A percentile compares a stretch with the other conserved stretches of the same genome.
Conservation (phyloP, 2,797 vertebrate species). For the Tympanoctomys barrerae region DNA sequence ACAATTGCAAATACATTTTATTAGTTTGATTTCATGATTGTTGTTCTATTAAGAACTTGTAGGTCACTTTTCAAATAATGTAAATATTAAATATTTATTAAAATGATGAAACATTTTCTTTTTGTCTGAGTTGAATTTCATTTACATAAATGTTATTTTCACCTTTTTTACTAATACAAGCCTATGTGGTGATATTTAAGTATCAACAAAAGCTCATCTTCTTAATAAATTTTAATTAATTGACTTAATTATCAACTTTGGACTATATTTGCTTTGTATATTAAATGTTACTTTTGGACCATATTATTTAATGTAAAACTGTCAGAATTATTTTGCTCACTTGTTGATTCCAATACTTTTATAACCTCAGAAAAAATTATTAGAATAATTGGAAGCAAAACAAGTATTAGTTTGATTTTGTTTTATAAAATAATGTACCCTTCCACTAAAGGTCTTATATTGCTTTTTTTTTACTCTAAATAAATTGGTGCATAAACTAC, state of each 20-base stretch:
- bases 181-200: slow-evolving; percentile 53
- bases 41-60: slow-evolving; percentile 56
- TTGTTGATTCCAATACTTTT: slow-evolving; percentile 43
- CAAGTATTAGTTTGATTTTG: slow-evolving; percentile 35
- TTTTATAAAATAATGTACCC: slow-evolving; percentile 8
- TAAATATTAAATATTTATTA: slow-evolving; percentile 75
- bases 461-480: background rate
- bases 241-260: slow-evolving; percentile 65
- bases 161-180: slow-evolving; percentile 37
- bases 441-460: slow-evolving; percentile 38
- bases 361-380: slow-evolving; percentile 35
- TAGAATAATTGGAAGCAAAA: slow-evolving; percentile 35
- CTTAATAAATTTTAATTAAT: slow-evolving; percentile 63
- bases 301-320: slow-evolving; percentile 40
- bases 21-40: slow-evolving; percentile 44
- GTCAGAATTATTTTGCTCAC: slow-evolving; percentile 53
- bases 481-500: background rate
- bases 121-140: slow-evolving; percentile 79
- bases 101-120: slow-evolving; percentile 78
- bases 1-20: slow-evolving; percentile 65
- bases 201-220: slow-evolving; percentile 62
- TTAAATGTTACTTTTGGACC: slow-evolving; percentile 61
- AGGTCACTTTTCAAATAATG: slow-evolving; percentile 54
- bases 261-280: slow-evolving; percentile 64
- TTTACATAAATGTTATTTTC: slow-evolving; percentile 70